Percentiles rank a stretch among this genome's conserved stretches.
phyloP scores from a whole-genome alignment of 2,797 vertebrate species.

The Enteromius anoplus region DNA sequence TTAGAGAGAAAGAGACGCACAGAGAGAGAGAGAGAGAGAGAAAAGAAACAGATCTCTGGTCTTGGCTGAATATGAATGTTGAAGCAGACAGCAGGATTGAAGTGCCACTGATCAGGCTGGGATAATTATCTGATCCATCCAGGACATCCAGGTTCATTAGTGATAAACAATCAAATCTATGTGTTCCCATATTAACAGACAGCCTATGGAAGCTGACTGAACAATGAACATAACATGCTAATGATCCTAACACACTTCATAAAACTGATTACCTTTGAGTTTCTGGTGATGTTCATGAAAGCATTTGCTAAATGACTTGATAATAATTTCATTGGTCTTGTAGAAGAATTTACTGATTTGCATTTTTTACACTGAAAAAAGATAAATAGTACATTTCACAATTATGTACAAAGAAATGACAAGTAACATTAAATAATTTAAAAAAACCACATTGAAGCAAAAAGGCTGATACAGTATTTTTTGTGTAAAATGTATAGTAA shows the following conservation, averaged over 20 bases:
- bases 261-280: constrained; percentile 68
- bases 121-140: constrained; percentile 75
- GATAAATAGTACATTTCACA: not conserved
- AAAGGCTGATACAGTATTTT: not conserved
- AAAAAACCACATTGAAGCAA: not conserved
- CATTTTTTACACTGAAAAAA: not conserved
- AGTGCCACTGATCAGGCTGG: constrained; percentile 70
- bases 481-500: not conserved
- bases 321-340: not conserved
- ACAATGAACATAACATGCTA: constrained; percentile 69
- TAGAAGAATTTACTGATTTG: not conserved
- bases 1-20: constrained; percentile 20
- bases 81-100: constrained; percentile 67
- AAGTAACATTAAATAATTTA: not conserved
- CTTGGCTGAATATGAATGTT: constrained; percentile 64
- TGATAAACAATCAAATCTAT: constrained; percentile 65
- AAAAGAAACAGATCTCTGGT: constrained; percentile 57
- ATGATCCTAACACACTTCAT: constrained; percentile 72
- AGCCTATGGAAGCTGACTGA: constrained; percentile 52
- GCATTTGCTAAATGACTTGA: not conserved
- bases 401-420: not conserved
- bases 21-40: constrained; percentile 11
- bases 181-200: constrained; percentile 50
- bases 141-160: constrained; percentile 68
- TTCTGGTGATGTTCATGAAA: constrained; percentile 40